Percentiles rank a stretch among this genome's conserved stretches.
Conservation (phyloP, 2,113 vertebrate species). For the Myrmecophaga tridactyla region DNA sequence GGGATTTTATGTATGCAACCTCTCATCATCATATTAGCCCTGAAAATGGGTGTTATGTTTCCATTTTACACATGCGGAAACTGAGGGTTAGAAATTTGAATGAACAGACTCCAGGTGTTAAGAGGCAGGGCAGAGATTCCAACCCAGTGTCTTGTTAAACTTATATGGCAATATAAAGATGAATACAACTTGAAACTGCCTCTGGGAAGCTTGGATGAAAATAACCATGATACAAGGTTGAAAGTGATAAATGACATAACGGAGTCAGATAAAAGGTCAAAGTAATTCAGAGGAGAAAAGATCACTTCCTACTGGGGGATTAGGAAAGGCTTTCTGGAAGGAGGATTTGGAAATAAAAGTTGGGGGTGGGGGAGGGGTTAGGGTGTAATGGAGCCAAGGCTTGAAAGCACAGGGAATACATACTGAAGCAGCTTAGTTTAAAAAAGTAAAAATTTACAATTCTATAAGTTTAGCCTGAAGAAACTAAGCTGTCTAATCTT, state of each 20-base stretch:
- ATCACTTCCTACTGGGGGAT: fast-evolving
- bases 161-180: fast-evolving
- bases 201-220: not conserved
- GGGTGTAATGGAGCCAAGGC: no score
- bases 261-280: not conserved
- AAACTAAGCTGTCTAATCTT: fast-evolving
- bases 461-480: not conserved
- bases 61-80: not conserved
- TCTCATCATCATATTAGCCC: no score
- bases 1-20: fast-evolving
- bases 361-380: no score
- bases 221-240: not conserved
- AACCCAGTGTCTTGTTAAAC: no score
- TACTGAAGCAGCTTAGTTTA: fast-evolving
- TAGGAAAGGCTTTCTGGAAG: not conserved
- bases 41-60: fast-evolving
- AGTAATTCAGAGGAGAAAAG: not conserved
- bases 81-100: not conserved
- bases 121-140: not conserved
- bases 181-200: not conserved
- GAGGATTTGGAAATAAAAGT: no score
- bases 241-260: not conserved
- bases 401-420: fast-evolving
- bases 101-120: no score
- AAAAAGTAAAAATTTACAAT: not conserved